Percentiles rank a stretch among this genome's conserved stretches.
Conservation (phyloP, 2,888 invertebrate genomes). For the Rutpela maculata region DNA sequence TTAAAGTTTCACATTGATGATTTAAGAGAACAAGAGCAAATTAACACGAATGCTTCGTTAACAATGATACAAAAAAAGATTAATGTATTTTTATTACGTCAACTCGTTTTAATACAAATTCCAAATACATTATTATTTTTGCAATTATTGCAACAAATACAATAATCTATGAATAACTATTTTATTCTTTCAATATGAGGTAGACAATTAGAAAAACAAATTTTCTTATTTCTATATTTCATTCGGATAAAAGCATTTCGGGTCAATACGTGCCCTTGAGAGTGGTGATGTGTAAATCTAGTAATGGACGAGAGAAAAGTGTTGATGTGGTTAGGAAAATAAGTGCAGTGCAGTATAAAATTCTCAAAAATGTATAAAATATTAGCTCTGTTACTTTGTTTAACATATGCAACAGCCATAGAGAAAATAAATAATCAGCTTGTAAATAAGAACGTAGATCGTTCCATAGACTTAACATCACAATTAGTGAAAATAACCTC, state of each 20-base stretch:
- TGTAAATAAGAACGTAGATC: slow-evolving; percentile 87
- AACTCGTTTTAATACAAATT: no score
- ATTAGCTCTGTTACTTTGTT: slow-evolving; percentile 49
- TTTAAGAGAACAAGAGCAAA: no score
- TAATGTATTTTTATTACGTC: no score
- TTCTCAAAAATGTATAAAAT: slow-evolving; percentile 59
- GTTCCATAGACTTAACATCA: slow-evolving; percentile 90
- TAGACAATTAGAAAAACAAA: no score
- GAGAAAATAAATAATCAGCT: slow-evolving; percentile 77
- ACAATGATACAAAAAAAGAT: no score
- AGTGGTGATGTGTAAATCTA: slow-evolving; percentile 17
- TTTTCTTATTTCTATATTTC: no score
- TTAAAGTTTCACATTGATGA: not conserved
- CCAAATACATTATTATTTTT: no score
- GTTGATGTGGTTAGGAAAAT: slow-evolving; percentile 22
- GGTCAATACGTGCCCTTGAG: not conserved
- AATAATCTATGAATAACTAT: no score
- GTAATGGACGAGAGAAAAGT: slow-evolving; percentile 3
- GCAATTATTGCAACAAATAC: no score
- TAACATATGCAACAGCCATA: slow-evolving; percentile 51
- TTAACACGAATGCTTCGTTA: no score
- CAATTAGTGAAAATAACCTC: slow-evolving; percentile 91
- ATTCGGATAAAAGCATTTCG: not conserved
- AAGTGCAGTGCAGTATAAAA: not conserved
- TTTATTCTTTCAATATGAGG: no score